Base-by-base conservation (phyloP, 2,888 invertebrate species). In the Yponomeuta plumbellus region DNA sequence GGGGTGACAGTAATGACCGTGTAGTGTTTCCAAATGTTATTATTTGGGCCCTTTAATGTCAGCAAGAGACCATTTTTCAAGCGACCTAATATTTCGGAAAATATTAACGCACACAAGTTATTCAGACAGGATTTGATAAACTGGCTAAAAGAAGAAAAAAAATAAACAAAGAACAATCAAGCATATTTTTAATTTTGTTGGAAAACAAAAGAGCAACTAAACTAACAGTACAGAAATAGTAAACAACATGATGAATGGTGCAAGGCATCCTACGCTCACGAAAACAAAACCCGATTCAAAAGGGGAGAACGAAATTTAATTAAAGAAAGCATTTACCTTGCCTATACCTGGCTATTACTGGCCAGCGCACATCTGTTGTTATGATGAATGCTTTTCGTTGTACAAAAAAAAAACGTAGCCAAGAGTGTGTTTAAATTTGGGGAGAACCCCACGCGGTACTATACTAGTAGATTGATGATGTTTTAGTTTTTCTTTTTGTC, bases 301-400 rank as follows among this genome's bases (percentile, higher is more conserved):
- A 76, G 74, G 77, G 77, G 75, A 79, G 76, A 79, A 81, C 73
- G 71, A 80, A 81, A 84, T 84, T 84, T 84, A 86, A 86, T 86
- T 87, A 84, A 81, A 83, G 75, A 84, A 83, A 74, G 79, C 44
- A 78, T 81, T 84, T 84, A 84, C 76, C 74, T 73, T 75, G 75
- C 75, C 40, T 81, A 81, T 79, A 80, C 80, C 76, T 78, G 84
- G 80, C 85, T 84, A 88, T 85, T 86, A 88, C 76, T 68, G 77
- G 44, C 44, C 77, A 78, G 59, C 61, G 62, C 78, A 79, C 88
- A 88, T 88, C 87, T 88, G 88, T 80, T 83, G 79, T 52, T 79
- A 86, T 88, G 87, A 88, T 87, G 80, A 86, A 88, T 88, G 86
- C 76, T 75, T 52, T 80, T 79, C 74, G 78, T 75, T 70, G 76